phyloP scores from a whole-genome alignment of 1,140 invertebrate genomes.

The Linepithema humile region DNA sequence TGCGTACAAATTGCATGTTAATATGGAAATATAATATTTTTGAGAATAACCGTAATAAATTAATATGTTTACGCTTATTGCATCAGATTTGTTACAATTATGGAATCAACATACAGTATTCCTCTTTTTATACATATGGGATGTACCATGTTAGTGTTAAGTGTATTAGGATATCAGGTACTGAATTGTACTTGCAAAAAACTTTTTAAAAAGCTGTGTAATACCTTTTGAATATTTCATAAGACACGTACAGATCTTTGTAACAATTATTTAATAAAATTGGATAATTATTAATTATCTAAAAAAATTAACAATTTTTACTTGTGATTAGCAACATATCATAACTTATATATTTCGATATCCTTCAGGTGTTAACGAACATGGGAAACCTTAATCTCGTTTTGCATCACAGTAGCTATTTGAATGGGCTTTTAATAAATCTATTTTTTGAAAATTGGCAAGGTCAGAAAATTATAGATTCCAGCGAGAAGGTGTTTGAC shows the following conservation, averaged over 20 bases:
- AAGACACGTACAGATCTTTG: too few species aligned
- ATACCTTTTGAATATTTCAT: too few species aligned
- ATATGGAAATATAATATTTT: neutral
- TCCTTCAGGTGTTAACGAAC: neutral
- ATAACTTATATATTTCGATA: neutral
- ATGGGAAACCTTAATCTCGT: neutral
- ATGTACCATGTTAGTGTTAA: neutral
- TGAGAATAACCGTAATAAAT: neutral
- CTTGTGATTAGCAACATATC: neutral
- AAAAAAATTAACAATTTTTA: neutral
- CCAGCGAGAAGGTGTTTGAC: conserved; percentile 15
- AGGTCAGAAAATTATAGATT: conserved; percentile 45
- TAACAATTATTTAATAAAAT: neutral
- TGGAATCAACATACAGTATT: conserved; percentile 12
- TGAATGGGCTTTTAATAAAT: neutral
- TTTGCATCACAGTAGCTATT: neutral
- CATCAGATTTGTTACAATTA: conserved; percentile 12
- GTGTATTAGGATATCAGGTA: conserved; percentile 30
- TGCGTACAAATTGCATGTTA: neutral
- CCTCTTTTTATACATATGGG: neutral
- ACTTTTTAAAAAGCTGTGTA: too few species aligned
- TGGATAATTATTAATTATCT: too few species aligned
- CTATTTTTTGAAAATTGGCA: conserved; percentile 27
- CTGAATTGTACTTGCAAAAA: too few species aligned
- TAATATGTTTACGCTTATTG: neutral